phyloP scores from a whole-genome alignment of 2,888 invertebrate genomes.

The Pegoplata infirma region DNA sequence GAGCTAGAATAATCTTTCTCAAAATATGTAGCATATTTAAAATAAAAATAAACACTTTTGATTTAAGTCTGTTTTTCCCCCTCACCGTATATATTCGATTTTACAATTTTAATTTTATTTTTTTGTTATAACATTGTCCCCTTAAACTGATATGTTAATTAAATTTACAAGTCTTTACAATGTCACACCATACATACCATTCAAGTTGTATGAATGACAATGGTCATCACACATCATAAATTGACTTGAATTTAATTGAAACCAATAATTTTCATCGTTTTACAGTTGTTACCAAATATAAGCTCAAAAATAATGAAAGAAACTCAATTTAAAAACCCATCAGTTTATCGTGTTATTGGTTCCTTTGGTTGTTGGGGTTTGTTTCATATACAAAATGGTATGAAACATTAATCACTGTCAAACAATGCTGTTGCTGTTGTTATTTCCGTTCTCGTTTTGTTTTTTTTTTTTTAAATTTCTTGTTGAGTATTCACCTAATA shows the following conservation, averaged over 20 bases:
- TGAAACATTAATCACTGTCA: slow-evolving; percentile 57
- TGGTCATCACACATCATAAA: slow-evolving; percentile 31
- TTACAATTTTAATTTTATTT: too few species aligned
- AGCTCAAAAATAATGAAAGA: slow-evolving; percentile 20
- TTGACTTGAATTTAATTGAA: slow-evolving; percentile 47
- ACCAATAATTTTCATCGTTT: neutral
- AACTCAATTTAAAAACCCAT: slow-evolving; percentile 29
- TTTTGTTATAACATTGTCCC: too few species aligned
- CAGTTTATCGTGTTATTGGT: slow-evolving; percentile 26
- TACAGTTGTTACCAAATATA: neutral
- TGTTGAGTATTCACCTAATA: neutral
- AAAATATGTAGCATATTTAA: too few species aligned
- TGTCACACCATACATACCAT: too few species aligned
- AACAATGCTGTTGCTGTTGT: slow-evolving; percentile 38
- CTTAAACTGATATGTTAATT: too few species aligned
- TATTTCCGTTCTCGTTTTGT: neutral
- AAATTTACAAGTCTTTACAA: too few species aligned
- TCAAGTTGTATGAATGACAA: too few species aligned
- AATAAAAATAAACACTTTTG: too few species aligned
- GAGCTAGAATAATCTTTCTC: too few species aligned
- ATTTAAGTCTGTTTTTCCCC: too few species aligned
- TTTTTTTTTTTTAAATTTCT: neutral
- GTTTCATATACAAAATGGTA: neutral
- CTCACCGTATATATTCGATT: too few species aligned
- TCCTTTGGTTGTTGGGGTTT: neutral